Evolutionary conservation across 2,113 vertebrate genomes (phyloP), one percentile per base, ranked within the genome.

Genomic region (Atlantisia rogersi): DNA sequence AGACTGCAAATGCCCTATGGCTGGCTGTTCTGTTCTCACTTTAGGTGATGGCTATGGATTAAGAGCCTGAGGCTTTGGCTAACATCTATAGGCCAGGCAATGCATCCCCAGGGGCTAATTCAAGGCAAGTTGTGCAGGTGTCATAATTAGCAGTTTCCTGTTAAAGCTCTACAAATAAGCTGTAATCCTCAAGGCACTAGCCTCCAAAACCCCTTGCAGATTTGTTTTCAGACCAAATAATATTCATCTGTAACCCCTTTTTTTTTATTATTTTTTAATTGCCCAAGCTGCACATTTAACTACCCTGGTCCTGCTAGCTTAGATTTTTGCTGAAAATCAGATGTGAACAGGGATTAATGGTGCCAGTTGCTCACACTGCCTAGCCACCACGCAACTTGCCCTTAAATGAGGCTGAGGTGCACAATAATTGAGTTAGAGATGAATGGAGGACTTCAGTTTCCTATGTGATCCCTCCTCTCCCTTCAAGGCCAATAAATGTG

Each of bases 121-220:
- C 76, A 81, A 62, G 82, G 94, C 50, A 97, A 93, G 35, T 87
- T 95, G 60, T 81, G 91, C 96, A 97, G 95, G 97, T 98, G 97
- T 97, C 85, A 97, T 98, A 98, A 98, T 98, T 98, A 98, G 95
- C 96, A 95, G 96, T 95, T 98, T 98, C 97, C 97, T 97, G 97
- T 86, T 75, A 88, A 92, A 97, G 52, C 65, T 92, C 96, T 93
- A 90, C 94, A 97, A 97, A 97, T 95, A 96, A 97, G 85, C 96
- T 95, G 53, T 79, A 97, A 93, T 97, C 93, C 97, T 97, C 96
- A 90, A 95, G 96, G 97, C 94, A 82, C 88, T 92, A 25, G 58
- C 95, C 95, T 96, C 82, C 79, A 88, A 82, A 97, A 95, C 50
- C 84, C 94, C 95, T 92, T 87, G 89, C 90, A 94, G 96, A 64